These are phyloP conservation scores for Prosapia bicincta DNA, from an alignment of 2,888 invertebrate genomes.

Conservation along the genomic window DNA sequence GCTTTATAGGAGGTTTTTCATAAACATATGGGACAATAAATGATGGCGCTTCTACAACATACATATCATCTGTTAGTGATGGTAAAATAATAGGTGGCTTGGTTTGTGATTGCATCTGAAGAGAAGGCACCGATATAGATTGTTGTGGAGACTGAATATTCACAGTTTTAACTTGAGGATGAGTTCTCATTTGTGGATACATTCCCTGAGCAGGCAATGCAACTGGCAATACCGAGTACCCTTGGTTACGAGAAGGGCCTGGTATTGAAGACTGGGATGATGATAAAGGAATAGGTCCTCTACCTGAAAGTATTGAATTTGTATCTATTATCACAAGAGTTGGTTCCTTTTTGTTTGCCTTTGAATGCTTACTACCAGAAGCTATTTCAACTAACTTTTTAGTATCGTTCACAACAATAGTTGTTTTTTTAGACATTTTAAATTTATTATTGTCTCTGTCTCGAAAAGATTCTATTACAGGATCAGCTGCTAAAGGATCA, in stretches of 20 bases:
- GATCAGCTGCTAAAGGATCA: constrained; percentile 54
- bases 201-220: constrained; percentile 57
- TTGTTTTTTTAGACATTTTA: constrained; percentile 47
- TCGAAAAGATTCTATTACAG: constrained; percentile 43
- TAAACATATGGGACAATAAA: constrained; percentile 93
- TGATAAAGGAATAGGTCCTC: constrained; percentile 53
- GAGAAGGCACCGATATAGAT: too few species aligned
- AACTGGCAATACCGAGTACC: constrained; percentile 37
- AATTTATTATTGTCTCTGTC: constrained; percentile 43
- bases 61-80: constrained; percentile 87
- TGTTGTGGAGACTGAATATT: constrained; percentile 16
- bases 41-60: constrained; percentile 87
- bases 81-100: constrained; percentile 64
- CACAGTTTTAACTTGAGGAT: constrained; percentile 30
- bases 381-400: constrained; percentile 68
- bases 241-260: constrained; percentile 22
- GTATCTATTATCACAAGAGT: constrained; percentile 77
- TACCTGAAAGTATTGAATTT: constrained; percentile 64
- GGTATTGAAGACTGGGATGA: constrained; percentile 22
- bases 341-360: constrained; percentile 63
- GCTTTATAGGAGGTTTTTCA: constrained; percentile 80
- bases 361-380: constrained; percentile 53
- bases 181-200: constrained; percentile 45
- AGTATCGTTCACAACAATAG: constrained; percentile 68
- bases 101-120: constrained; percentile 39